Conservation (phyloP, 2,797 vertebrate genomes). For the Oryzias dopingdopingensis region DNA sequence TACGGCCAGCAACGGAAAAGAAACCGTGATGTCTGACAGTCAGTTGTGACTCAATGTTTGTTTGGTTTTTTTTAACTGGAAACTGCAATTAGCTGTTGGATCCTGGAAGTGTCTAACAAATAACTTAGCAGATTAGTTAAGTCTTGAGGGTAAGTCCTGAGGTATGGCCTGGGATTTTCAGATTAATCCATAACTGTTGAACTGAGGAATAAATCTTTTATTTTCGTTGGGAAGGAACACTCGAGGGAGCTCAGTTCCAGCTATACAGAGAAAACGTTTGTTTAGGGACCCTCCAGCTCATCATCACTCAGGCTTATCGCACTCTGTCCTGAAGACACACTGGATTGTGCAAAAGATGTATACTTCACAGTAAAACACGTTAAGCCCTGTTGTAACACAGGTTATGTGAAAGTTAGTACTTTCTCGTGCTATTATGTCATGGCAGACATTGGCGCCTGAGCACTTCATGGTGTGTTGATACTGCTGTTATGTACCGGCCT, state of each 20-base stretch:
- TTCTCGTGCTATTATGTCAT: constrained; percentile 32
- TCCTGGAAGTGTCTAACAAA: constrained; percentile 65
- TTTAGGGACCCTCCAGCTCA: constrained; percentile 23
- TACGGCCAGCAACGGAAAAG: constrained; percentile 82
- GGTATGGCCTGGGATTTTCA: constrained; percentile 63
- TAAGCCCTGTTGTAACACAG: constrained; percentile 47
- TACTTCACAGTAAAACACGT: constrained; percentile 34
- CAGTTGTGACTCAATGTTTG: constrained; percentile 64
- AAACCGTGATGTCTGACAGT: constrained; percentile 82
- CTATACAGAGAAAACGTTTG: constrained; percentile 17
- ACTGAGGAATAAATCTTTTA: constrained; percentile 64
- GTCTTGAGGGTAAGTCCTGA: constrained; percentile 64
- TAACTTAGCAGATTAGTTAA: constrained; percentile 74
- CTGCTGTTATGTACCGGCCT: constrained; percentile 27
- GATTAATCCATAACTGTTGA: constrained; percentile 63
- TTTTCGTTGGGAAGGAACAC: constrained; percentile 43
- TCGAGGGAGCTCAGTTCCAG: constrained; percentile 41
- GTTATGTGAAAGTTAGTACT: constrained; percentile 33
- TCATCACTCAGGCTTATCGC: constrained; percentile 40
- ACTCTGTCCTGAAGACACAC: constrained; percentile 47
- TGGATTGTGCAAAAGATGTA: constrained; percentile 40
- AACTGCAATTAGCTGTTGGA: constrained; percentile 57
- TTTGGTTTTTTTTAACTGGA: no score
- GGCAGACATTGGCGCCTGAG: constrained; percentile 36
- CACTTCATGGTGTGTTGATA: constrained; percentile 33